Evolutionary conservation across 2,888 invertebrate species (phyloP).

Genomic region (Nemoura dubitans): DNA sequence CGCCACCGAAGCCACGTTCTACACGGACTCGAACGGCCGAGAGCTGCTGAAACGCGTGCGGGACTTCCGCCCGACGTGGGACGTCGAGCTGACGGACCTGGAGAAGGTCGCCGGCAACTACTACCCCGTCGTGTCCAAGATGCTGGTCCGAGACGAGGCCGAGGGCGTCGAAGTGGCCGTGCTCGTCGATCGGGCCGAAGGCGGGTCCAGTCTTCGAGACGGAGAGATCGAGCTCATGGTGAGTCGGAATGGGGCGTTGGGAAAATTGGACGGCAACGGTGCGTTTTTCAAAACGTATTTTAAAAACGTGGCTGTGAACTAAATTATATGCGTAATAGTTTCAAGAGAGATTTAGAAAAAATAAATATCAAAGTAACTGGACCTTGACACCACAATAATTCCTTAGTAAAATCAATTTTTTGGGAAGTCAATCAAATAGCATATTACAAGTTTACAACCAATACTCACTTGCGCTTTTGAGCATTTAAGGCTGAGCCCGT

Average conservation of each 20-base stretch:
- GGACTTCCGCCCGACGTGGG: conserved; percentile 69
- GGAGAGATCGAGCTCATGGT: conserved; percentile 76
- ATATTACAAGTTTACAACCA: too few species aligned
- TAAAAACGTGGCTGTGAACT: too few species aligned
- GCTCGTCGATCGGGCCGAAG: conserved; percentile 69
- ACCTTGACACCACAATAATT: too few species aligned
- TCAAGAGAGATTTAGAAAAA: too few species aligned
- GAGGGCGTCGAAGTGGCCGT: conserved; percentile 64
- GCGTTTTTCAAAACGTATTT: too few species aligned
- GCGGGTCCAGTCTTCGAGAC: conserved; percentile 67
- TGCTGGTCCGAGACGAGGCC: conserved; percentile 63
- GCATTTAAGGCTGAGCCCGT: too few species aligned
- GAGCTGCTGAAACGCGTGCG: conserved; percentile 71
- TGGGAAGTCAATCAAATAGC: too few species aligned
- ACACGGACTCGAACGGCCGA: conserved; percentile 81
- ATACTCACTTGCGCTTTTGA: too few species aligned
- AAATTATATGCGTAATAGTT: too few species aligned
- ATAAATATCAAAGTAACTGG: too few species aligned
- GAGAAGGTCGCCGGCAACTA: conserved; percentile 75
- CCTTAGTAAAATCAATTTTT: too few species aligned
- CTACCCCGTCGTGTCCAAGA: conserved; percentile 76
- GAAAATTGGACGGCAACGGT: too few species aligned
- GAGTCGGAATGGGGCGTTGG: not conserved
- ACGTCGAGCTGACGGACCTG: conserved; percentile 55
- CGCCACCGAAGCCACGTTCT: conserved; percentile 67